phyloP scores from a whole-genome alignment of 2,888 invertebrate species.

The Macrosoma leucophasiata region DNA sequence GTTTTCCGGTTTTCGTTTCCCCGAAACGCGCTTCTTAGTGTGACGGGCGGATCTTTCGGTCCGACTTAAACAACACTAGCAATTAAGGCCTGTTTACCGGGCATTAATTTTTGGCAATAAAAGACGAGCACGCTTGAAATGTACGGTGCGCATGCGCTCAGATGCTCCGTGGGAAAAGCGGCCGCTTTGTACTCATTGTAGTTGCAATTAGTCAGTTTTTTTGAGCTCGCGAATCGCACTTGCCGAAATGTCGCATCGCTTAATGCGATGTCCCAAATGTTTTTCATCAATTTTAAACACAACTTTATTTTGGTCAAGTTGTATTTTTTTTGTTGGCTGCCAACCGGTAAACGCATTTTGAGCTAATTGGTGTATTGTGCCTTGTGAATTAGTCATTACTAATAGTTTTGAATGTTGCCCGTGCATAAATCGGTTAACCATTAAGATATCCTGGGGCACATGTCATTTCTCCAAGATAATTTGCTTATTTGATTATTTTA shows the following conservation, averaged over 20 bases:
- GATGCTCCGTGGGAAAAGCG: slow-evolving; percentile 71
- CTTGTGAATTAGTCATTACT: no score
- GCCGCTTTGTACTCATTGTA: slow-evolving; percentile 70
- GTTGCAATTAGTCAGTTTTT: slow-evolving; percentile 70
- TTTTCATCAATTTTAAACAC: slow-evolving; percentile 59
- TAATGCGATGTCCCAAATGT: slow-evolving; percentile 59
- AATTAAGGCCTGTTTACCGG: slow-evolving; percentile 72
- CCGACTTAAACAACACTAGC: slow-evolving; percentile 56
- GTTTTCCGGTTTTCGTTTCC: slow-evolving; percentile 50
- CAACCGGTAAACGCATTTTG: no score
- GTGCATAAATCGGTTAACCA: no score
- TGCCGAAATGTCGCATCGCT: slow-evolving; percentile 63
- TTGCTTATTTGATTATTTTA: no score
- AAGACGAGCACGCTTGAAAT: slow-evolving; percentile 67
- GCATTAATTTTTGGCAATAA: slow-evolving; percentile 76
- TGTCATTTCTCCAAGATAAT: no score
- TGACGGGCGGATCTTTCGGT: slow-evolving; percentile 39
- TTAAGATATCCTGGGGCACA: no score
- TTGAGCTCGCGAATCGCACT: slow-evolving; percentile 51
- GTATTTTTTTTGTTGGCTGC: slow-evolving; percentile 20
- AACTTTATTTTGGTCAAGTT: slow-evolving; percentile 39
- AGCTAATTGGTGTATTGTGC: no score
- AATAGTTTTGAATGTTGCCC: no score
- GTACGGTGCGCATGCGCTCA: slow-evolving; percentile 59
- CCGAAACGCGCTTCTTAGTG: slow-evolving; percentile 46